Evolutionary conservation across 2,113 vertebrate genomes (phyloP), one percentile per base, ranked within the genome.

Genomic region (Zosterops japonicus): DNA sequence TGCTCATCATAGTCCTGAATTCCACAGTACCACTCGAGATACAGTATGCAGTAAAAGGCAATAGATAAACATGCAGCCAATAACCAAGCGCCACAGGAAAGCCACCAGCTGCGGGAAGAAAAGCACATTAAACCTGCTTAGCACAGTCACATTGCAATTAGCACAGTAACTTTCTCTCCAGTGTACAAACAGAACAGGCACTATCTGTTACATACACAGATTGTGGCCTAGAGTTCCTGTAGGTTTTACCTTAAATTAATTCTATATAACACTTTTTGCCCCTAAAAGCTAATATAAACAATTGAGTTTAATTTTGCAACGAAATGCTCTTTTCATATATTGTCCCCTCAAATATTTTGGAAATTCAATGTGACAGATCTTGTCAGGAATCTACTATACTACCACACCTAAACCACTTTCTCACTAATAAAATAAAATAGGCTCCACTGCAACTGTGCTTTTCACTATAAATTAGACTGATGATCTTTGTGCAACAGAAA

Each of bases 11-110:
- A 99, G 65, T 99, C 98, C 82, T 92, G 84, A 63, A 99, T 98
- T 59, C 99, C 99, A 90, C 93, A 95, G 49, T 98, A 99, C 98
- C 99, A 99, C 69, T 99, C 99, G 76, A 99, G 98, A 85, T 99
- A 99, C 11, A 99, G 77, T 5, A 99, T 99, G 96, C 99, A 99
- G 94, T 99, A 99, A 29, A 97, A 95, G 3, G 99, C 99, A 65
- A 99, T 86, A 8, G 94, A 96, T 41, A 99, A 71, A 86, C 99
- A 99, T 6, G 97, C 41, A 3, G 94, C 93, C 83, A 99, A 78
- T n/a, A 99, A 97, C 59, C 96, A 90, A 33, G 98, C 46, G 5
- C 99, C 99, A n/a, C 97, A 94, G 50, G 97, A 94, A 92, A 99
- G 98, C 99, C 99, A 99, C 95, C 98, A 98, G 53, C 97, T 99